Percentiles rank a stretch among this genome's conserved stretches.
phyloP scores from a whole-genome alignment of 2,113 vertebrate species.

The Ranitomeya imitator region DNA sequence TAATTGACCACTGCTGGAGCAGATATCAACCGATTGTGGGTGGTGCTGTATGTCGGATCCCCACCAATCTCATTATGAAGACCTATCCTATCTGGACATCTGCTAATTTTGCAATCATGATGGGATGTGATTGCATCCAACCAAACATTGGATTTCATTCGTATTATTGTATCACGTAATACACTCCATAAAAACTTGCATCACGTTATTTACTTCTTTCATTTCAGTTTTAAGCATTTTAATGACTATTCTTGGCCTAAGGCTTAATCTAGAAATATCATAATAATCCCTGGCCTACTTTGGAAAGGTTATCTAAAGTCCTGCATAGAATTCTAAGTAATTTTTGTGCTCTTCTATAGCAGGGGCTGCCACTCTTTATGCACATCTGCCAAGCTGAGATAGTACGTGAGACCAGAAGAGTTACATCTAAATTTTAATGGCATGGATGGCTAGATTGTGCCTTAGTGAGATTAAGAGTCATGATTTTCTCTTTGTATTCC shows the following conservation, averaged over 20 bases:
- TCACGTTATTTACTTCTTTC: background rate
- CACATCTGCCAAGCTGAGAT: constrained; percentile 38
- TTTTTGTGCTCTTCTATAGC: constrained; percentile 1
- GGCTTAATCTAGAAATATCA: background rate
- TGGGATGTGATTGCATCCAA: too few relatives aligned
- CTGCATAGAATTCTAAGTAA: constrained; percentile 58
- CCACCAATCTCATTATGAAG: too few relatives aligned
- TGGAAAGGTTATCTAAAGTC: background rate
- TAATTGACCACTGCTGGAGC: too few relatives aligned
- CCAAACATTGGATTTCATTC: too few relatives aligned
- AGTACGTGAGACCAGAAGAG: background rate
- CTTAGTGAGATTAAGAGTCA: background rate
- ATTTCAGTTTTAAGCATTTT: background rate
- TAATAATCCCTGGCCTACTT: background rate
- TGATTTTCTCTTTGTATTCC: background rate
- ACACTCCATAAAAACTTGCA: background rate
- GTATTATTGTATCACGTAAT: too few relatives aligned
- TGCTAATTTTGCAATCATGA: too few relatives aligned
- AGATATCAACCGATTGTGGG: too few relatives aligned
- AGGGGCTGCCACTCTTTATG: constrained; percentile 12
- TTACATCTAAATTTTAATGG: constrained; percentile 26
- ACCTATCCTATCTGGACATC: too few relatives aligned
- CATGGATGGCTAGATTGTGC: background rate
- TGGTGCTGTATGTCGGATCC: too few relatives aligned
- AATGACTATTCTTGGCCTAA: background rate